phyloP scores from a whole-genome alignment of 1,140 invertebrate species.

The Orchestia grillus region DNA sequence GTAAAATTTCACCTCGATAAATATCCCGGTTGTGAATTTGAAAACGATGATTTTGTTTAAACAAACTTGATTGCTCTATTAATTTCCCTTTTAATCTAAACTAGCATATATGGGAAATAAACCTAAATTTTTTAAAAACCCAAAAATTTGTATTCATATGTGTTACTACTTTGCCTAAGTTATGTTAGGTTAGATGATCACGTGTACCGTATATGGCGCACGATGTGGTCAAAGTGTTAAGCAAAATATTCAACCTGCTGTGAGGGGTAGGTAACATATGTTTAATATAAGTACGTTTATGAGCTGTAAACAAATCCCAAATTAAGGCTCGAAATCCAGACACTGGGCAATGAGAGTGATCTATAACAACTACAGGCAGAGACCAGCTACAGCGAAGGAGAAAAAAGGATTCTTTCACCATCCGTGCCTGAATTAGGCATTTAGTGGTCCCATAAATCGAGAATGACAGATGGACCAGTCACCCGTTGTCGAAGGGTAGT shows the following conservation, averaged over 20 bases:
- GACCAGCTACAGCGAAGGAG: neutral
- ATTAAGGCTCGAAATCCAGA: neutral
- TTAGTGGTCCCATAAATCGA: neutral
- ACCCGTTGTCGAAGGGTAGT: neutral
- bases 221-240: no score
- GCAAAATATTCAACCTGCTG: neutral
- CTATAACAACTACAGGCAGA: neutral
- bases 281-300: neutral
- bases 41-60: no score
- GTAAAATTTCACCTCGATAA: no score
- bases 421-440: neutral
- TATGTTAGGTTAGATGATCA: no score
- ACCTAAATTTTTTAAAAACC: no score
- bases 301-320: neutral
- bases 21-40: no score
- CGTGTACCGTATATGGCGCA: no score
- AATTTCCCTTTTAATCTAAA: no score
- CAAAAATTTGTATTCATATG: no score
- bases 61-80: no score
- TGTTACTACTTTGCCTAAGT: no score
- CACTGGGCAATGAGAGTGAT: neutral
- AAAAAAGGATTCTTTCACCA: neutral
- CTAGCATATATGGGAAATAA: no score
- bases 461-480: neutral
- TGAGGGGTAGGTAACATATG: neutral